Conservation (phyloP, 2,113 vertebrate genomes). For the Osmerus eperlanus region DNA sequence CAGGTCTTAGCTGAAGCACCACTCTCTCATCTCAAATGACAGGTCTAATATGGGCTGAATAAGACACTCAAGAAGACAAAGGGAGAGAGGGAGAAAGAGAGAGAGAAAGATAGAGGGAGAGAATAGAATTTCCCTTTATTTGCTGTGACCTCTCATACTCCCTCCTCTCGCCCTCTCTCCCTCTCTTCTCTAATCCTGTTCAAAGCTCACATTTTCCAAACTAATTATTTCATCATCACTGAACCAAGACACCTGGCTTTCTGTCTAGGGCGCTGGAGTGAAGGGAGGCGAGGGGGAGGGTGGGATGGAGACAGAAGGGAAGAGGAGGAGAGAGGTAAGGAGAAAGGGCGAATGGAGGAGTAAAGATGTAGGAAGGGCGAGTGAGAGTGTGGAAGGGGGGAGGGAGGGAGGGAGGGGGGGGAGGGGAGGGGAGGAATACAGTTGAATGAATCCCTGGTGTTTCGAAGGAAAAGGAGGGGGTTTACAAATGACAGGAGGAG, state of each 20-base stretch:
- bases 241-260: slow-evolving; percentile 18
- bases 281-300: no score
- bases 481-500: background rate
- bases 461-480: background rate
- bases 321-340: no score
- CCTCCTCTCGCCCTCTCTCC: slow-evolving; percentile 1
- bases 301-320: no score
- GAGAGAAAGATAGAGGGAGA: background rate
- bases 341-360: no score
- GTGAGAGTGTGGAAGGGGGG: no score
- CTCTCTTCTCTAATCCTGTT: slow-evolving; percentile 27
- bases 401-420: background rate
- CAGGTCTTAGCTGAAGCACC: background rate
- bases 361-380: no score
- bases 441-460: no score
- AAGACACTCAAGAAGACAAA: background rate
- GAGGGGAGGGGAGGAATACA: background rate
- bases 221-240: slow-evolving; percentile 45
- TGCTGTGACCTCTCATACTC: slow-evolving; percentile 24
- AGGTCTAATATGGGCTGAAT: background rate
- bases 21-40: background rate
- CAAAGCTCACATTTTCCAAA: slow-evolving; percentile 39
- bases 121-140: slow-evolving; percentile 18
- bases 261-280: background rate
- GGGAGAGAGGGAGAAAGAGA: background rate